phyloP scores from a whole-genome alignment of 2,888 invertebrate species.

The Timema podura region DNA sequence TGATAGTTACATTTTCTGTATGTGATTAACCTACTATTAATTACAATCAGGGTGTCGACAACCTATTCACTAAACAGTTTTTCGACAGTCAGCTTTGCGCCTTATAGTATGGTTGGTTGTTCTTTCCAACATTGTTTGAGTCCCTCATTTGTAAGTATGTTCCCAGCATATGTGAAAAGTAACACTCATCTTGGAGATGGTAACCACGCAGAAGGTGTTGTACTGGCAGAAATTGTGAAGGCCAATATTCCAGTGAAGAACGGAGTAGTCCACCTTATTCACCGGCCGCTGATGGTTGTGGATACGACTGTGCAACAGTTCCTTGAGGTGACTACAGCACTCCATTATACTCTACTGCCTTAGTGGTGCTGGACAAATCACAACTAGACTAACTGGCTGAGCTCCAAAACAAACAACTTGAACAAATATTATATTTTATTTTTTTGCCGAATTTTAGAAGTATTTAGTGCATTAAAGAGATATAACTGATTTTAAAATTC shows the following conservation, averaged over 20 bases:
- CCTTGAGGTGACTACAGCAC: conserved; percentile 65
- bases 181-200: conserved; percentile 75
- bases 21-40: no score
- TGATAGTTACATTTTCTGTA: no score
- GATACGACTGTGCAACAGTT: conserved; percentile 84
- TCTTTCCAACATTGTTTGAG: no score
- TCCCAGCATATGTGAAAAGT: conserved; percentile 77
- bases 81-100: conserved; percentile 8
- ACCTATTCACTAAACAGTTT: background rate
- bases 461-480: no score
- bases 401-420: no score
- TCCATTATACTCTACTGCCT: no score
- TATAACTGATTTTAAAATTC: no score
- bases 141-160: conserved; percentile 14
- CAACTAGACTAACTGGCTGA: no score
- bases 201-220: conserved; percentile 76
- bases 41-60: no score
- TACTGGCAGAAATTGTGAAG: conserved; percentile 80
- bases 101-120: conserved; percentile 23
- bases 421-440: no score
- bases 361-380: no score
- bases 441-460: no score
- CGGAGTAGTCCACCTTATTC: conserved; percentile 89
- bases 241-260: conserved; percentile 90
- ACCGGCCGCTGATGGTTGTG: conserved; percentile 85